Base-by-base conservation (phyloP, 2,797 vertebrate species). In the Gila robusta region DNA sequence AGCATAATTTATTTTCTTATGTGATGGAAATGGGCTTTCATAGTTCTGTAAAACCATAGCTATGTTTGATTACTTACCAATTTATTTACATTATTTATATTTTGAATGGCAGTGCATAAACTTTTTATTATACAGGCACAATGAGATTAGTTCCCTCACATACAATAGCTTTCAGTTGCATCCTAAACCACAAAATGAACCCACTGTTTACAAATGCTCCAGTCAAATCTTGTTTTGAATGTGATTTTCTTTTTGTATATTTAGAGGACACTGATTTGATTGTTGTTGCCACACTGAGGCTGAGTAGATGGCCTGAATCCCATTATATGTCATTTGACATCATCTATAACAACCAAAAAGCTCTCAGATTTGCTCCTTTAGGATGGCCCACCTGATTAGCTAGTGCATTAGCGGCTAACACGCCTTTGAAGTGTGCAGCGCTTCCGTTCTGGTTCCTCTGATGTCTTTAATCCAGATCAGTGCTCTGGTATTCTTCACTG, bases 241-340 rank as follows among this genome's bases (percentile, higher is more conserved):
- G 26, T 71, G 39, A 56, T 69, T 69, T 52, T 69, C 12, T 59
- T 47, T 77, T 62, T 28, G 28, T 72, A 44, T 39, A 82, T 88
- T 86, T 73, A 74, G 81, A 89, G 47, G 59, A 84, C 78, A 77
- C 73, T 87, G 89, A 87, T 88, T 89, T 82, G 72, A 87, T 89
- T 87, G 78, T 64, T 77, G 35, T 77, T 87, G 70, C 81, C 74
- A 67, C 78, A 54, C 49, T 56, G 32, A 17, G 56, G 37, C 52
- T 6, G 44, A 66, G 28, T 76, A 88, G 87, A 78, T 86, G 82
- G 44, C 76, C 81, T 89, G 85, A 86, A 77, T 88, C 62, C 74
- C 78, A 88, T 88, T 86, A 89, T 44, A 28, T 84, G 88, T 85
- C 81, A 78, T 84, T 80, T 89, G 87, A 87, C 74, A 86, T 84